Conservation (phyloP, 92 coral and sea anemone genomes). For the Palythoa caribaeorum region DNA sequence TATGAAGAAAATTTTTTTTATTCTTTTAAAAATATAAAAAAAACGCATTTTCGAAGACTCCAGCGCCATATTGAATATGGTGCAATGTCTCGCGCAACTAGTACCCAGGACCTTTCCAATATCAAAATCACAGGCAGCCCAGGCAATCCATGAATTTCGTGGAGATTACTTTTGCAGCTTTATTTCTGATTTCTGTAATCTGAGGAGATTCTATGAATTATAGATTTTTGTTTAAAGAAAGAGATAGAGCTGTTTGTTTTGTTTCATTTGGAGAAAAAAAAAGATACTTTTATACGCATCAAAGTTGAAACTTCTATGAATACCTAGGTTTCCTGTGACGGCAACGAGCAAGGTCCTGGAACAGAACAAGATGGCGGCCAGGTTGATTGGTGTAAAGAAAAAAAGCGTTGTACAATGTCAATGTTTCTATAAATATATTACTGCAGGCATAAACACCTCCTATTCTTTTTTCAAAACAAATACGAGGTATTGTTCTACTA, state of each 20-base stretch:
- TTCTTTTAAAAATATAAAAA: background rate
- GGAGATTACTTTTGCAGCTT: too few relatives aligned
- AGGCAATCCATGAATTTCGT: background rate
- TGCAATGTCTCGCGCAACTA: conserved; percentile 47
- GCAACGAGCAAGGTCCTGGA: background rate
- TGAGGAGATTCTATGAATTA: too few relatives aligned
- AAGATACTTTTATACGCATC: too few relatives aligned
- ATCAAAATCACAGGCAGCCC: background rate
- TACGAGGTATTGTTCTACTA: background rate
- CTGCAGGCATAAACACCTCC: background rate
- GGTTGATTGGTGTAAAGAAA: background rate
- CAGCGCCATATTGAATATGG: conserved; percentile 70
- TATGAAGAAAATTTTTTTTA: background rate
- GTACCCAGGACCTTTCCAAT: background rate
- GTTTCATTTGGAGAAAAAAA: too few relatives aligned
- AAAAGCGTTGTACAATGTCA: background rate
- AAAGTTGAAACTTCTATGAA: too few relatives aligned
- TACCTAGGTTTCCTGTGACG: background rate
- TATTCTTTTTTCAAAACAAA: background rate
- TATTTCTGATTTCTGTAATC: too few relatives aligned
- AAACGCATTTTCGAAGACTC: too few relatives aligned
- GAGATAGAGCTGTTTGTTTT: too few relatives aligned
- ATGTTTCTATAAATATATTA: conserved; percentile 7
- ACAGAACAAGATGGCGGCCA: conserved; percentile 54
- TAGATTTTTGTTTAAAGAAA: too few relatives aligned